Evolutionary conservation across 1,140 invertebrate genomes (phyloP).

Genomic region (Cyclargus thomasi): DNA sequence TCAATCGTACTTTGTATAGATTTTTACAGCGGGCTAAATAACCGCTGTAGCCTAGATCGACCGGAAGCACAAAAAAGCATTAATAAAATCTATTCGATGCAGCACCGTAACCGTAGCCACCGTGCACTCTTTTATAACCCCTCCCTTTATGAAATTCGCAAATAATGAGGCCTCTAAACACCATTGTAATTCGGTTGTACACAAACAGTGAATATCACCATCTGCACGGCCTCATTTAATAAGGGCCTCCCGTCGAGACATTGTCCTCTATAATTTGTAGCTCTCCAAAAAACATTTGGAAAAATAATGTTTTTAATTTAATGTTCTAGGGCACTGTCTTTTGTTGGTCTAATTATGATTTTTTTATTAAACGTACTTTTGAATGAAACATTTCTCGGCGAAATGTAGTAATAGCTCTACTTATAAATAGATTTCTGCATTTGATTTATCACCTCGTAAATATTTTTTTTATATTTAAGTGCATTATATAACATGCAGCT

Average conservation of each 20-base stretch:
- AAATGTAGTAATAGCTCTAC: too few species aligned
- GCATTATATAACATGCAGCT: too few species aligned
- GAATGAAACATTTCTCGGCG: too few species aligned
- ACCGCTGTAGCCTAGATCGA: too few species aligned
- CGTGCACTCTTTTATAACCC: not conserved
- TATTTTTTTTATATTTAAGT: too few species aligned
- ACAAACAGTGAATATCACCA: constrained; percentile 39
- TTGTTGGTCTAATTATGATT: not conserved
- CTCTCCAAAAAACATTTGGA: constrained; percentile 58
- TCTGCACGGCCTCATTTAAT: constrained; percentile 58
- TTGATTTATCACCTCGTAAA: too few species aligned
- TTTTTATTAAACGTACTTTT: not conserved
- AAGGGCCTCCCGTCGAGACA: constrained; percentile 56
- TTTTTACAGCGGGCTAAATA: too few species aligned
- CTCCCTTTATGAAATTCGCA: constrained; percentile 1
- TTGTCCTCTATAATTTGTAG: constrained; percentile 69
- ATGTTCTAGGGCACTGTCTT: constrained; percentile 33
- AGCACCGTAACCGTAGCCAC: not conserved
- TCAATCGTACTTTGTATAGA: too few species aligned
- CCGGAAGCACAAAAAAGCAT: too few species aligned
- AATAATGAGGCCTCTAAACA: constrained; percentile 17
- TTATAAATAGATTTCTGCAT: too few species aligned
- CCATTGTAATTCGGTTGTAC: constrained; percentile 35
- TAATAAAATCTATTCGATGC: too few species aligned
- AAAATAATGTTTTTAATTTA: constrained; percentile 69